Base-by-base conservation (phyloP, 2,113 vertebrate species). In the Loxodonta africana region DNA sequence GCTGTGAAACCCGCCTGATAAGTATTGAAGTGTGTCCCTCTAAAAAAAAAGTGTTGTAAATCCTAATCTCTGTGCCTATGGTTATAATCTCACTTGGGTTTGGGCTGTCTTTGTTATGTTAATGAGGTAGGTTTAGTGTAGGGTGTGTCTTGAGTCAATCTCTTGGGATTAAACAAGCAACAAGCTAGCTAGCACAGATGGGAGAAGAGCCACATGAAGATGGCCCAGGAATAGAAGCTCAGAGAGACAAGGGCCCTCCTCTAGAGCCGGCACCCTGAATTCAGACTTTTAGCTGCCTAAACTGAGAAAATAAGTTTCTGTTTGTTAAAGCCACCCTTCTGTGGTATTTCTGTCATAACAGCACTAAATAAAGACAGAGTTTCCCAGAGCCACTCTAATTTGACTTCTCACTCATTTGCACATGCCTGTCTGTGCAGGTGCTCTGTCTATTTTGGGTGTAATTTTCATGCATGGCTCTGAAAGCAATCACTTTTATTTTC, bases 401-500 rank as follows among this genome's bases (percentile, higher is more conserved):
- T 91, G 73, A 94, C 65, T 62, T 83, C 0, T 76, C 17, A 46
- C 21, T 95, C 74, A 84, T 91, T 94, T 95, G 69, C 83, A 83
- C 9, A 1, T 93, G 18, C 46, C 11, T 86, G 90, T 89, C 11
- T 86, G 90, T 89, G n/a, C 15, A 51, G 20, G 44, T 82, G 6
- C 17, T 94, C 1, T 62, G 37, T 83, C n/a, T 96, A 5, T 94
- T 96, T 84, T 63, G 23, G 33, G 12, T 67, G 17, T 92, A 65
- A 83, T 95, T 97, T 96, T 97, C 93, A 96, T 86, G 77, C 14
- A 15, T 90, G 8, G 21, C 51, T 93, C 80, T 97, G 26, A 94
- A 90, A 92, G 21, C 23, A 71, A 2, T 89, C 25, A 28, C 20
- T 62, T 91, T 46, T 83, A 57, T 77, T 48, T 30, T 81, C 53